A percentile compares a stretch with the other conserved stretches of the same genome.
phyloP scores from a whole-genome alignment of 1,140 invertebrate species.

The Ditylenchus dipsaci region DNA sequence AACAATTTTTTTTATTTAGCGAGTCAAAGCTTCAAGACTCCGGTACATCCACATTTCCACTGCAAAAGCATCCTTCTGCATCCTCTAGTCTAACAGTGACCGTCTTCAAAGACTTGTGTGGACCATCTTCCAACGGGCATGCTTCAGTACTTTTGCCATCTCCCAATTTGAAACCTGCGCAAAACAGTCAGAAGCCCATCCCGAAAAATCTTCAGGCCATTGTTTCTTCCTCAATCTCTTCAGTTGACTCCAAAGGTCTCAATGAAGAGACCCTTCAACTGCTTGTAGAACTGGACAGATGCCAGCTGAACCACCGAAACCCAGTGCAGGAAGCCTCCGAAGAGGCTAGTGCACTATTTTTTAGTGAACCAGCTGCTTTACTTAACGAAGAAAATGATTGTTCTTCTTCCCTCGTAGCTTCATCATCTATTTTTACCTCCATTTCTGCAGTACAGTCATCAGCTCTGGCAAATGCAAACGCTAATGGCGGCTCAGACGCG shows the following conservation, averaged over 20 bases:
- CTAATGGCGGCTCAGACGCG: background rate
- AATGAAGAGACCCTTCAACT: background rate
- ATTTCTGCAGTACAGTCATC: background rate
- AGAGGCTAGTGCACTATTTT: background rate
- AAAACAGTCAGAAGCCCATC: background rate
- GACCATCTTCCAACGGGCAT: background rate
- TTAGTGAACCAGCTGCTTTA: background rate
- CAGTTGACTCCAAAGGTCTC: background rate
- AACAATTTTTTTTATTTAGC: no score
- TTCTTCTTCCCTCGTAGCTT: background rate
- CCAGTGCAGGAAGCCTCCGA: background rate
- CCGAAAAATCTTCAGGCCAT: background rate
- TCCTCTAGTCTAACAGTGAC: background rate
- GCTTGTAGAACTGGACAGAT: background rate
- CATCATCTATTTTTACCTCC: background rate
- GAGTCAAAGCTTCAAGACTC: no score
- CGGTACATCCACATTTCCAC: no score
- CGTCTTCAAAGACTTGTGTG: background rate
- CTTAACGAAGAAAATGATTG: background rate
- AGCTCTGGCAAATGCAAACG: background rate
- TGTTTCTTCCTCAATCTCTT: slow-evolving; percentile 1
- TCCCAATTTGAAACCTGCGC: background rate
- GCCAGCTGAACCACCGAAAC: background rate
- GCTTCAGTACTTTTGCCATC: background rate
- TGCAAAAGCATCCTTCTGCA: background rate